phyloP scores from a whole-genome alignment of 2,888 invertebrate genomes.

The Torymus texanus region DNA sequence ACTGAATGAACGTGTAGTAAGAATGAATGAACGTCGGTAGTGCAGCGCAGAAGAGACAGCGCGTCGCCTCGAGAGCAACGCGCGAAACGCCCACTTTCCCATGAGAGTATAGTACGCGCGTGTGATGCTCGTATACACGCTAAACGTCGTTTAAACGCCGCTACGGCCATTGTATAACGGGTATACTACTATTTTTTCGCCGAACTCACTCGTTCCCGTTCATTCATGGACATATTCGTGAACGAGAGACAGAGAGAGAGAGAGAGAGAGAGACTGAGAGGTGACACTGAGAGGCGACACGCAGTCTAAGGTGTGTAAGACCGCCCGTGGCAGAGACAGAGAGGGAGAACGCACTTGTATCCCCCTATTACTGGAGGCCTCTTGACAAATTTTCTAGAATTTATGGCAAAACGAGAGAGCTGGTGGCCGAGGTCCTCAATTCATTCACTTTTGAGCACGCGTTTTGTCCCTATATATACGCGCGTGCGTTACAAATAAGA shows the following conservation, averaged over 20 bases:
- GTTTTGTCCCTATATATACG: too few species aligned
- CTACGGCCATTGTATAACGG: not conserved
- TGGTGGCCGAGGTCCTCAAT: not conserved
- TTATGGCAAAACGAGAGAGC: slow-evolving; percentile 41
- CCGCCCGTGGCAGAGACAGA: too few species aligned
- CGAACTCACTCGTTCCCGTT: slow-evolving; percentile 33
- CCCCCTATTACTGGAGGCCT: slow-evolving; percentile 61
- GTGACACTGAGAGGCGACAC: too few species aligned
- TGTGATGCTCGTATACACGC: slow-evolving; percentile 9
- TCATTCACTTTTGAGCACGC: too few species aligned
- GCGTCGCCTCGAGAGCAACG: slow-evolving; percentile 9
- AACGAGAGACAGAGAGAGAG: too few species aligned
- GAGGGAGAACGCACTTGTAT: too few species aligned
- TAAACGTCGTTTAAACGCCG: slow-evolving; percentile 50
- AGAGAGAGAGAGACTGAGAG: too few species aligned
- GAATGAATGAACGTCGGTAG: not conserved
- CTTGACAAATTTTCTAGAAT: slow-evolving; percentile 72
- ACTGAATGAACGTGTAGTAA: not conserved
- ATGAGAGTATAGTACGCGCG: not conserved
- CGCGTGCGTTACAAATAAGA: not conserved
- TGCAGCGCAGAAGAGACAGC: slow-evolving; percentile 5
- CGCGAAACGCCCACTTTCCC: slow-evolving; percentile 28
- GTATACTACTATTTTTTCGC: slow-evolving; percentile 23
- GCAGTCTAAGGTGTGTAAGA: too few species aligned
- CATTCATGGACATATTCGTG: not conserved